Conservation (phyloP, 2,888 invertebrate genomes). For the Microplitis manilae region DNA sequence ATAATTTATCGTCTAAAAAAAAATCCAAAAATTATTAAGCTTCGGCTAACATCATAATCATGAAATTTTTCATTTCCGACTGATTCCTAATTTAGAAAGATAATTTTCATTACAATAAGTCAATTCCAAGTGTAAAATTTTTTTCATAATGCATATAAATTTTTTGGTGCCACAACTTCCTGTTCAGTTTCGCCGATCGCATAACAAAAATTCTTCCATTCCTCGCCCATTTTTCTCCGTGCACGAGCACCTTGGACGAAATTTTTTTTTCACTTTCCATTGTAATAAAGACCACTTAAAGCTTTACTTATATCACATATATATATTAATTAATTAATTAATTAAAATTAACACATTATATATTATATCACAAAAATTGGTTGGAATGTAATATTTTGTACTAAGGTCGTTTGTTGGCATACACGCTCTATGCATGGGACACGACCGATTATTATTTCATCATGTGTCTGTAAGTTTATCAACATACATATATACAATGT, state of each 20-base stretch:
- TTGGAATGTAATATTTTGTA: constrained; percentile 47
- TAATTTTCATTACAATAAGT: no score
- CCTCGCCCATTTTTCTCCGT: no score
- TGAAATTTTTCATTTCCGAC: no score
- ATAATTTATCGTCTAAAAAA: no score
- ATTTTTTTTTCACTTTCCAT: constrained; percentile 40
- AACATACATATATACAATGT: constrained; percentile 32
- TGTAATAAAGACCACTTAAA: constrained; percentile 26
- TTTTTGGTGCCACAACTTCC: no score
- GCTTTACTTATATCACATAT: constrained; percentile 14
- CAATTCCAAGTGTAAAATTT: no score
- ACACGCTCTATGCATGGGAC: constrained; percentile 57
- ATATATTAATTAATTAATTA: neutral
- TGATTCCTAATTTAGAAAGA: no score
- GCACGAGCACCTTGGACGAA: constrained; percentile 31
- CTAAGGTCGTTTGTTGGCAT: constrained; percentile 43
- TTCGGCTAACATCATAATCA: no score
- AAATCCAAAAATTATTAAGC: no score
- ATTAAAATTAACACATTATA: neutral
- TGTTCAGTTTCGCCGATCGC: no score
- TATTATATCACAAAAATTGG: constrained; percentile 24
- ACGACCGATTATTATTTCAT: constrained; percentile 51
- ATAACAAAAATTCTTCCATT: no score
- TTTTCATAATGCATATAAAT: no score
- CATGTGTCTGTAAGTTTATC: constrained; percentile 51